Base-by-base conservation (phyloP, 1,140 invertebrate species). In the Aphelenchoides fujianensis region DNA sequence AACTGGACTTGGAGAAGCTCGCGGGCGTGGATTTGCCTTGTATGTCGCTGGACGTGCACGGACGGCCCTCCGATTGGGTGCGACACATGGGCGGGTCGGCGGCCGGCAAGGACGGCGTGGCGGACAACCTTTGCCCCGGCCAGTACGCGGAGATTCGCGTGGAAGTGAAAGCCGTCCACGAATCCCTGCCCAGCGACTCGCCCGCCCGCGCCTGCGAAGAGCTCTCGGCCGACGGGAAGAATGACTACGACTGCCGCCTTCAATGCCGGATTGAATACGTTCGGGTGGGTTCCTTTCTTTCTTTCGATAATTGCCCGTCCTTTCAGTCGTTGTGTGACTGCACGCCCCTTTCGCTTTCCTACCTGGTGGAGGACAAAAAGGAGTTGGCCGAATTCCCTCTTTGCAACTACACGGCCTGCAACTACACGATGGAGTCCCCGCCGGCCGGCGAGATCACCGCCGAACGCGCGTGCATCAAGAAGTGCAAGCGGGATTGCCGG, bases 131-230 rank as follows among this genome's bases (percentile, higher is more conserved):
- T 67, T n/a, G 69, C 37, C 9, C 16, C 9, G 16, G 31, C 23
- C 9, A 69, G 41, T 1, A 27, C 2, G 57, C 5, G 57, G 80
- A 82, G 67, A 76, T 79, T 9, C 76, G 70, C 7, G 82, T 80
- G 16, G 83, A 83, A 37, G 79, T 83, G n/a, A 74, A 82, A 27
- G 82, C 82, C 2, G 35, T 66, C 19, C 84, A 84, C 66, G 67
- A 81, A 35, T 82, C 84, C 80, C 69, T 83, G 3, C 70, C 70
- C 27, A 83, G 84, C 63, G 81, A 84, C 34, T 76, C 82, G 7
- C 62, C 81, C 61, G 82, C 82, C 55, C 84, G 79, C 19, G 81
- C 74, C 28, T 83, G 82, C 57, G 32, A 55, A 19, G 81, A 84
- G 27, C 37, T 74, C 0, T 72, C 74, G 48, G 79, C 78, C 2